Base-by-base conservation (phyloP, 2,888 invertebrate genomes). In the Argyresthia albistria region DNA sequence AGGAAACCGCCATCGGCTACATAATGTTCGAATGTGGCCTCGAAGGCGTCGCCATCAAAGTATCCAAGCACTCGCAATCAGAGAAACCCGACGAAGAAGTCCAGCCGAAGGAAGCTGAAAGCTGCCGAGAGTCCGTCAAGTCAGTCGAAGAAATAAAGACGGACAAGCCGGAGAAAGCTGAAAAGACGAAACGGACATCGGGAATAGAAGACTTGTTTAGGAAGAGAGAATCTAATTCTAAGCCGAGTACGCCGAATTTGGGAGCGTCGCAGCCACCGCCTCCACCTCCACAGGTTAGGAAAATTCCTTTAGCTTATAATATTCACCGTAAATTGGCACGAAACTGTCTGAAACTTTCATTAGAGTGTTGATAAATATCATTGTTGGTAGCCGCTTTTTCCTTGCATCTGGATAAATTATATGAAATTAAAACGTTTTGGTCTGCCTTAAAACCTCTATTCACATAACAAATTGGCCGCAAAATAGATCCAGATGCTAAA, bases 1-100 rank as follows among this genome's bases (percentile, higher is more conserved):
- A 88, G 37, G 86, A 93, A 56, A 92, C 90, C 61, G 90, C 92
- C 54, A 87, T 96, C 54, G 97, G 97, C 15, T 97, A 95, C 70
- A 97, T 98, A 53, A 98, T 98, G 97, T 97, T 97, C 69, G 98
- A 98, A 78, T 96, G 96, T 70, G 98, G 98, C 0, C 81, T 98
- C 39, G 98, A 98, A 81, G 96, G 96, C 0, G 93, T 97, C 12
- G 92, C 93, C 9, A 89, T 97, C 14, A 96, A 96, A 70, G 89
- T 89, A 6, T 80, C 81, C 37, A 92, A 94, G 62, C 91, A 93
- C 61, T 93, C 94, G 0, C 93, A 93, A 66, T 93, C 93, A 55
- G 93, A 94, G 64, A 93, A 94, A 67, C 90, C 91, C 0, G 92
- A 91, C 57, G 91, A 91, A 46, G 91, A 91, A 46, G 89, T 89